Conservation (phyloP, 2,797 vertebrate genomes). For the Pseudochirops cupreus region DNA sequence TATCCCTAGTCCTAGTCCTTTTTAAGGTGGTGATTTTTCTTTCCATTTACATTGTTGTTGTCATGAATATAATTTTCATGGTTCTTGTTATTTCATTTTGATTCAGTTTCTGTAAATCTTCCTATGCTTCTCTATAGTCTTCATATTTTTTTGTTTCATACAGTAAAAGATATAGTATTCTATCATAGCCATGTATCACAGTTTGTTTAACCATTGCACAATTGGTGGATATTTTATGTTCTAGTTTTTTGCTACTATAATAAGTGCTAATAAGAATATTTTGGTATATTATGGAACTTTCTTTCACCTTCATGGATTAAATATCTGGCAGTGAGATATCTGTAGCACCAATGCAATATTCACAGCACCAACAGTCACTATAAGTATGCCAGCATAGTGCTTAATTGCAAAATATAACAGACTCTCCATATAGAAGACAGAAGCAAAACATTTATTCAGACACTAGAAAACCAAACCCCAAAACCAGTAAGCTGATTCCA, state of each 20-base stretch:
- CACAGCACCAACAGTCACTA: no score
- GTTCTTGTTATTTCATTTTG: background rate
- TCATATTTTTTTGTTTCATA: background rate
- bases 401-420: no score
- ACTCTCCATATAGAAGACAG: no score
- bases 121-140: background rate
- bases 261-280: background rate
- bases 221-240: background rate
- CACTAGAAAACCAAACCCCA: no score
- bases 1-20: background rate
- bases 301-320: background rate
- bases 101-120: background rate
- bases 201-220: background rate
- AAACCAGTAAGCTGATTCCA: no score
- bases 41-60: background rate
- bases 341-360: no score
- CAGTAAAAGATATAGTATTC: background rate
- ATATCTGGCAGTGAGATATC: background rate
- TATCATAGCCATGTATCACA: background rate
- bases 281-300: background rate
- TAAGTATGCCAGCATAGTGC: no score
- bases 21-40: background rate
- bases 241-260: background rate
- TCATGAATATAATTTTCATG: background rate
- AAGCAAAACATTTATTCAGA: no score